phyloP scores from a whole-genome alignment of 2,113 vertebrate species.

The Oriolus oriolus region DNA sequence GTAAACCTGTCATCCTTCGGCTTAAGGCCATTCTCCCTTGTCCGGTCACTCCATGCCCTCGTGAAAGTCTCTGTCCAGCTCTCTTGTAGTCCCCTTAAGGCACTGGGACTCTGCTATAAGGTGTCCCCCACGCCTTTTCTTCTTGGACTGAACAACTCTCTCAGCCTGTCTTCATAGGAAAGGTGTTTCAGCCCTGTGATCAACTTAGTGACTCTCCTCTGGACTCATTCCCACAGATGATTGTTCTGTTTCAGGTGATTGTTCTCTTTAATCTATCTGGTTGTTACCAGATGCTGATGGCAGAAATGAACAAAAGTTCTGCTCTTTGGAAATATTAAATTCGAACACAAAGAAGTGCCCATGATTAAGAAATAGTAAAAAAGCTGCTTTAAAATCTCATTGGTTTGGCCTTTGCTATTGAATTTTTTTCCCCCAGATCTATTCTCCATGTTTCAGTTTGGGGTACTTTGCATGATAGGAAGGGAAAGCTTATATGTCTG shows the following conservation, averaged over 20 bases:
- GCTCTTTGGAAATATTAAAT: not conserved
- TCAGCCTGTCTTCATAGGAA: not conserved
- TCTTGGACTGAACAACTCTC: not conserved
- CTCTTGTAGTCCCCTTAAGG: not conserved
- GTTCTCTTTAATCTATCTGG: not conserved
- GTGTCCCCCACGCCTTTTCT: not conserved
- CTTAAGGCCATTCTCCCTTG: not conserved
- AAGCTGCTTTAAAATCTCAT: not conserved
- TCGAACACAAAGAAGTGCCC: not conserved
- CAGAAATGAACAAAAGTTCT: not conserved
- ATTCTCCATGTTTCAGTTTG: fast-evolving
- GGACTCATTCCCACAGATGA: not conserved
- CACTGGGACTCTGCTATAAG: not conserved
- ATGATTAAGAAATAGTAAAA: not conserved
- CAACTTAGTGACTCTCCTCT: not conserved
- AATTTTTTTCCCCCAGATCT: fast-evolving
- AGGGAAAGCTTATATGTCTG: not conserved
- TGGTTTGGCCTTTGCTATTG: not conserved
- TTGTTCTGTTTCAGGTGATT: not conserved
- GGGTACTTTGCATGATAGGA: not conserved
- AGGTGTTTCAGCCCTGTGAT: not conserved
- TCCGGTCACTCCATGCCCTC: too few relatives aligned
- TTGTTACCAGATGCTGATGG: not conserved
- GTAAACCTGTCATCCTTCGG: not conserved
- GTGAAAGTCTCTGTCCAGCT: not conserved